Percentiles rank a stretch among this genome's conserved stretches.
These are phyloP conservation scores for Zaprionus tsacasi DNA, from an alignment of 1,140 invertebrate genomes.

Conservation along the genomic window DNA sequence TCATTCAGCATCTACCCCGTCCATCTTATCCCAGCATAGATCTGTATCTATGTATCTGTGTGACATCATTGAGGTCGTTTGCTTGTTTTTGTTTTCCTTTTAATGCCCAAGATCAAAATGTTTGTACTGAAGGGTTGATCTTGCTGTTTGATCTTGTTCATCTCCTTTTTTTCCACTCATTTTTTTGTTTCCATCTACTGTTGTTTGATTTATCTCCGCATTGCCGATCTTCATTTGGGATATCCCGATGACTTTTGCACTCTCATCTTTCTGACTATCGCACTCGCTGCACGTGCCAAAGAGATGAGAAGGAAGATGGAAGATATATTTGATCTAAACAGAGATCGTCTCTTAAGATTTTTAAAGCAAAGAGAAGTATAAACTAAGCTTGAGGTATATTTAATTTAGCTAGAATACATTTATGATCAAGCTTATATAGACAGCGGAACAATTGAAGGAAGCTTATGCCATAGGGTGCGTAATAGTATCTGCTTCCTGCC, in stretches of 20 bases:
- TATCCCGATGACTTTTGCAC: constrained; percentile 76
- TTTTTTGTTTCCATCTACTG: constrained; percentile 14
- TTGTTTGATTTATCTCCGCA: constrained; percentile 63
- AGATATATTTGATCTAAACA: neutral
- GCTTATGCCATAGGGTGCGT: neutral
- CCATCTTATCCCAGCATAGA: neutral
- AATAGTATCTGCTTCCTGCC: neutral
- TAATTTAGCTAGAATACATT: too few relatives aligned
- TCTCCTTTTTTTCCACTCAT: constrained; percentile 31
- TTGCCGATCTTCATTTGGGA: constrained; percentile 66
- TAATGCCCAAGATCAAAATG: constrained; percentile 77
- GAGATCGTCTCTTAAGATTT: too few relatives aligned
- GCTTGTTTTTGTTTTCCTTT: constrained; percentile 60
- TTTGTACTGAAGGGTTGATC: constrained; percentile 78
- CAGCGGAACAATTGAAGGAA: neutral
- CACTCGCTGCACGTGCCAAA: constrained; percentile 60
- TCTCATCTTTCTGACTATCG: constrained; percentile 46
- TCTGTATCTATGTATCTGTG: constrained; percentile 18
- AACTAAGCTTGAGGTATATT: too few relatives aligned
- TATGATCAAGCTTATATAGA: neutral
- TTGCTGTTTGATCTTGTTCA: constrained; percentile 58
- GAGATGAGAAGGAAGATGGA: neutral
- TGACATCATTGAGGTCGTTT: constrained; percentile 65
- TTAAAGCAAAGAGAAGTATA: neutral
- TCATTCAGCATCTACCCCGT: constrained; percentile 40